Conservation (phyloP, 2,113 vertebrate genomes). For the Oenanthe melanoleuca region DNA sequence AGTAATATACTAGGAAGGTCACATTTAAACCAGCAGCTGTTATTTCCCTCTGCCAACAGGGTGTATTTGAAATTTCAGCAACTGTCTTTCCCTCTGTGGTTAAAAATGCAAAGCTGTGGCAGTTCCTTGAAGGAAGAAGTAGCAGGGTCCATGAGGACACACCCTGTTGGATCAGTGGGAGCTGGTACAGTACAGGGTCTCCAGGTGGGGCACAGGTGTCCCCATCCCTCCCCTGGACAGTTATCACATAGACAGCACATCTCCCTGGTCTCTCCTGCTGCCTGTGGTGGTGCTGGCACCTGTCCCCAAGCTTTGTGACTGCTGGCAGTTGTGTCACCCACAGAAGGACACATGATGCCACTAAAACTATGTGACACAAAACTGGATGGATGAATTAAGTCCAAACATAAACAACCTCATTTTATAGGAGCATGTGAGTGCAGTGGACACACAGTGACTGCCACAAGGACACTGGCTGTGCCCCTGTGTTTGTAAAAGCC, state of each 20-base stretch:
- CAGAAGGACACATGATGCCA: not conserved
- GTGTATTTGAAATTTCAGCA: not conserved
- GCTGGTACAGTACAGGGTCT: fast-evolving
- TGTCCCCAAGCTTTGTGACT: fast-evolving
- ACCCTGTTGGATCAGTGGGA: not conserved
- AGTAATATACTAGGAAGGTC: constrained; percentile 41
- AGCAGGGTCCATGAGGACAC: fast-evolving
- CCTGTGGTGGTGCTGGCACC: not conserved
- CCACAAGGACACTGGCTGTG: not conserved
- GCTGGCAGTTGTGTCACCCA: not conserved
- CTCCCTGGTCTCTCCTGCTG: not conserved
- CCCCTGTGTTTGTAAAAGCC: not conserved
- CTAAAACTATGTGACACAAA: not conserved
- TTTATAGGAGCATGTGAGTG: not conserved
- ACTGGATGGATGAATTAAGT: not conserved
- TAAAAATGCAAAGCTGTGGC: not conserved
- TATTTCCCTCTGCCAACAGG: constrained; percentile 10
- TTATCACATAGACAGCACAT: not conserved
- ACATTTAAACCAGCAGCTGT: constrained; percentile 30
- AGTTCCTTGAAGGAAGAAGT: not conserved
- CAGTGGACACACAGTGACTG: not conserved
- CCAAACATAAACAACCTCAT: not conserved
- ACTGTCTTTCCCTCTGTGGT: not conserved
- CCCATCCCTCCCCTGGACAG: fast-evolving
- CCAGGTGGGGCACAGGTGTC: not conserved